Conservation (phyloP, 1,140 invertebrate genomes). For the Cydia amplana region DNA sequence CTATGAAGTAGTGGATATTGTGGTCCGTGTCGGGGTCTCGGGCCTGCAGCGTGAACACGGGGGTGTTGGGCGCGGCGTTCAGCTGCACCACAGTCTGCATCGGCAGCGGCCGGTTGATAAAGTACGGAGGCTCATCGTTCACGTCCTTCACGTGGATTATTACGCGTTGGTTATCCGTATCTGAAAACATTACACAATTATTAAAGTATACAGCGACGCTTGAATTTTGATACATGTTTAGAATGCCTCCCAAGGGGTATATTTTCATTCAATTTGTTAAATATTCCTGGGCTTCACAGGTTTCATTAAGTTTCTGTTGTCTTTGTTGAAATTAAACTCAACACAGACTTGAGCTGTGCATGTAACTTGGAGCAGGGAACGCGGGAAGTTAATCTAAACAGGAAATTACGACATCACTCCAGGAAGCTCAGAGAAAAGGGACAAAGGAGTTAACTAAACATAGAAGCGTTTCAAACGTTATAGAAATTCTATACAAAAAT, state of each 20-base stretch:
- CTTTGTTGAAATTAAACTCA: conserved; percentile 22
- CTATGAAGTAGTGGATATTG: conserved; percentile 97
- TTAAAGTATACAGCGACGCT: conserved; percentile 23
- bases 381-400: conserved; percentile 18
- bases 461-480: conserved; percentile 7
- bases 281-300: not conserved
- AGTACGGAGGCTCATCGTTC: conserved; percentile 97
- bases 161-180: conserved; percentile 95
- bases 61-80: conserved; percentile 95
- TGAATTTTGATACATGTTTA: not conserved
- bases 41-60: conserved; percentile 97
- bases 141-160: conserved; percentile 97
- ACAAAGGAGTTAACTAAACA: conserved; percentile 27
- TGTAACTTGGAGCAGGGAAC: not conserved
- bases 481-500: conserved; percentile 15
- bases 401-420: conserved; percentile 19
- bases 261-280: conserved; percentile 9
- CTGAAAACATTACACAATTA: conserved; percentile 79
- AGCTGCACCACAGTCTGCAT: conserved; percentile 97
- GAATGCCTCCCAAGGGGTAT: not conserved
- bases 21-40: conserved; percentile 96
- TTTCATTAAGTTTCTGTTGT: conserved; percentile 17
- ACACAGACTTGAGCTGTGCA: not conserved
- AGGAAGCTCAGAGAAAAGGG: not conserved
- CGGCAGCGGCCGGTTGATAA: conserved; percentile 96